These are phyloP conservation scores for Trilocha varians DNA, from an alignment of 2,888 invertebrate genomes.

Conservation along the genomic window DNA sequence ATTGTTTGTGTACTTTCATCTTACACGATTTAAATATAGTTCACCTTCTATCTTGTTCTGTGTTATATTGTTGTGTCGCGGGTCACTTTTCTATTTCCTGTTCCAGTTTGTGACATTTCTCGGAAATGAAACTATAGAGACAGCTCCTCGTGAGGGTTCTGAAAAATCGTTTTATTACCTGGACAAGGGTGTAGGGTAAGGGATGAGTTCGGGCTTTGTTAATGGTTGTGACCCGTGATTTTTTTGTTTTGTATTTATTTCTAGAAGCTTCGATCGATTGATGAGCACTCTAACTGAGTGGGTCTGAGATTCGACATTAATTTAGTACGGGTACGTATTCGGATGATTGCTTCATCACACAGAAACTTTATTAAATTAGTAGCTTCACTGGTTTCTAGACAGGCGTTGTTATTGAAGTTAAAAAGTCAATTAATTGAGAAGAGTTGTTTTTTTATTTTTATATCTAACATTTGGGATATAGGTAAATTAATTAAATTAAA, in stretches of 20 bases:
- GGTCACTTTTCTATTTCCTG: not conserved
- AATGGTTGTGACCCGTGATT: not conserved
- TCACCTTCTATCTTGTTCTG: not conserved
- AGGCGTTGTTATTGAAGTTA: no score
- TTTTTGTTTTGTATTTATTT: not conserved
- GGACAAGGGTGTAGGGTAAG: slow-evolving; percentile 1
- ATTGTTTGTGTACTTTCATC: no score
- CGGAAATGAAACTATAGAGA: slow-evolving; percentile 3
- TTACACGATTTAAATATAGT: no score
- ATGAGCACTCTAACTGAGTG: not conserved
- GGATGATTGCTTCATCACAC: no score
- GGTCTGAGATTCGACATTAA: no score
- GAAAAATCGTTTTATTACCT: slow-evolving; percentile 1
- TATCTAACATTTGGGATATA: no score
- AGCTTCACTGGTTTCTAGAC: no score
- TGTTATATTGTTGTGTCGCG: not conserved
- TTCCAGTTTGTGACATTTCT: not conserved
- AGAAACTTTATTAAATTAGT: no score
- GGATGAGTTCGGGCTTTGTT: not conserved
- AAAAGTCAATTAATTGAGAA: no score
- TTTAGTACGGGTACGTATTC: no score
- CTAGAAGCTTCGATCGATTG: not conserved
- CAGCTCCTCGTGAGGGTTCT: not conserved
- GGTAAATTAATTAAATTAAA: no score
- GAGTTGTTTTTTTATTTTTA: no score